Base-by-base conservation (phyloP, 2,113 vertebrate genomes). In the Lophotis ruficrista region DNA sequence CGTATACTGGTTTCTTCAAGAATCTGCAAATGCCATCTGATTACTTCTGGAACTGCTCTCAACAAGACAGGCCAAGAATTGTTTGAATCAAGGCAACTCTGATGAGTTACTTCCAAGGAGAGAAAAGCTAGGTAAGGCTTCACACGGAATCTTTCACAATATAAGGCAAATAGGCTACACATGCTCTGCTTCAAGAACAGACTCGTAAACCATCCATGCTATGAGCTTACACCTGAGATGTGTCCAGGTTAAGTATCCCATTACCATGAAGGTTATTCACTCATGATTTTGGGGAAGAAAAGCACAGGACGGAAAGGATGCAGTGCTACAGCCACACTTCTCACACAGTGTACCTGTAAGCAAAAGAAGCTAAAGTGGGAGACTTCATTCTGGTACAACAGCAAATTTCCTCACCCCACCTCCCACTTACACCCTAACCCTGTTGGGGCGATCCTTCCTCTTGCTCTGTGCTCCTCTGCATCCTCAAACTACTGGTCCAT, bases 231-330 rank as follows among this genome's bases (percentile, higher is more conserved):
- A 45, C 14, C 37, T 76, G 51, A 71, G 15, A 6, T 31, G 10
- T 61, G 33, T 17, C n/a, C 45, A n/a, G 48, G 20, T 47, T 27
- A 10, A 66, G 15, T 24, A 56, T 23, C 31, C 38, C 47, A 35
- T 48, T 12, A 30, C 8, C 30, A 27, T 4, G 47, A 15, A 51
- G 9, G 10, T 64, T 72, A 33, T 65, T 69, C 21, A 23, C 13
- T 47, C 70, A 47, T 33, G 7, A 24, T 5, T 76, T 20, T 61
- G 21, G 41, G 64, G 22, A 45, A 45, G 72, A 58, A 78, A 73
- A 70, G 14, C n/a, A 48, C 35, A 69, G 33, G 19, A 21, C 1
- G 1, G 50, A n/a, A 65, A 65, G 13, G 9, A 8, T 0, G 2
- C 20, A 35, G 28, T 43, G 38, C 27, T 61, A 38, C 14, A 76